Conservation (phyloP, 2,797 vertebrate species). For the Argya squamiceps region DNA sequence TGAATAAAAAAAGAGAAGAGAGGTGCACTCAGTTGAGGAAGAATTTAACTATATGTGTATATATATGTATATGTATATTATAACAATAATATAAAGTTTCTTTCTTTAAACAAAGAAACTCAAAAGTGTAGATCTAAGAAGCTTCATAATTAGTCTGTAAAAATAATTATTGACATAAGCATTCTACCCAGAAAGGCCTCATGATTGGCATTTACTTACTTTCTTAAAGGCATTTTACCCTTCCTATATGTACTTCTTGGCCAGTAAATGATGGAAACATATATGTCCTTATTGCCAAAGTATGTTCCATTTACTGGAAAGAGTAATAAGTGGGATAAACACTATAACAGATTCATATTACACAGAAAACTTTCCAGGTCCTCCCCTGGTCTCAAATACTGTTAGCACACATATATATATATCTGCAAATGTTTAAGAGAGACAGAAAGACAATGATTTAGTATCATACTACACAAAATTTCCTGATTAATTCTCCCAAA, state of each 20-base stretch:
- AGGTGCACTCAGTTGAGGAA: not conserved
- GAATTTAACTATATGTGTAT: not conserved
- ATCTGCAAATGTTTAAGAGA: not conserved
- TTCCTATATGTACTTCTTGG: constrained; percentile 68
- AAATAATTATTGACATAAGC: constrained; percentile 20
- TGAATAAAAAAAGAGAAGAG: not conserved
- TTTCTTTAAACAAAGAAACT: too few species aligned
- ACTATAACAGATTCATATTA: constrained; percentile 43
- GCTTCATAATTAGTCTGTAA: constrained; percentile 24
- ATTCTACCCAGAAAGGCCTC: constrained; percentile 53
- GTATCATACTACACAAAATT: not conserved
- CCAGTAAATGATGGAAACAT: constrained; percentile 62
- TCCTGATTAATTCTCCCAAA: not conserved
- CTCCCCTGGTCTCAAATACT: not conserved
- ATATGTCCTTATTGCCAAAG: constrained; percentile 59
- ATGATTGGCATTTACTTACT: constrained; percentile 35
- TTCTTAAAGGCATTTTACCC: constrained; percentile 48
- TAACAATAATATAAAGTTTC: too few species aligned
- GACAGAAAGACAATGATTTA: not conserved
- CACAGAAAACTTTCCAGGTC: constrained; percentile 32
- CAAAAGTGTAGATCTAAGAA: not conserved
- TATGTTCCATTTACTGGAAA: constrained; percentile 67
- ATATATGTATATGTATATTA: not conserved
- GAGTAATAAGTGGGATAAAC: constrained; percentile 53
- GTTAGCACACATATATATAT: not conserved